Conservation (phyloP, 2,888 invertebrate genomes). For the Synanthedon formicaeformis region DNA sequence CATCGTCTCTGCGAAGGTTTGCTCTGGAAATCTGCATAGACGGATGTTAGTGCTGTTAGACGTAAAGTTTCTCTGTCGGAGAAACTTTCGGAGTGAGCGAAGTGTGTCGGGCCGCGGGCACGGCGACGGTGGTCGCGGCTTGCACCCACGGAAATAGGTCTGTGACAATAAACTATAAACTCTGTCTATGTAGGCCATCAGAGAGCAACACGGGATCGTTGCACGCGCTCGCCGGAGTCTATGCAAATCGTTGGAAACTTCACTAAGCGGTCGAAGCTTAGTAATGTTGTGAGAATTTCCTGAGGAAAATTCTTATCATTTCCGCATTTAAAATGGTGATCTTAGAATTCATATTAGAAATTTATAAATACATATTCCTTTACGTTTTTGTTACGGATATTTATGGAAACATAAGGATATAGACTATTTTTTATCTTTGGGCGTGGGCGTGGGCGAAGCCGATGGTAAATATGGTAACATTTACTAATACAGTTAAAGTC, state of each 20-base stretch:
- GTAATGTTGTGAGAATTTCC: constrained; percentile 41
- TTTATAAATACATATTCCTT: too few species aligned
- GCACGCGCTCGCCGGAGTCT: constrained; percentile 22
- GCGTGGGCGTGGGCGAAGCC: too few species aligned
- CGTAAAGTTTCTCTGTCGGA: constrained; percentile 64
- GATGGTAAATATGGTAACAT: too few species aligned
- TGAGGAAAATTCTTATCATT: too few species aligned
- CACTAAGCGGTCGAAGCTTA: constrained; percentile 46
- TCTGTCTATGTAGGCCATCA: constrained; percentile 63
- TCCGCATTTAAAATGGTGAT: too few species aligned
- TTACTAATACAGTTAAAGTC: too few species aligned
- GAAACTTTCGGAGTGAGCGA: constrained; percentile 63
- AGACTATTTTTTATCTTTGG: too few species aligned
- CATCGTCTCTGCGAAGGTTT: constrained; percentile 47
- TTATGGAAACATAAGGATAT: too few species aligned
- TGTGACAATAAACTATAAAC: constrained; percentile 56
- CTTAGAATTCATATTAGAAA: too few species aligned
- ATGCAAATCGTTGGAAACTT: constrained; percentile 65
- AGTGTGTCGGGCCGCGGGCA: constrained; percentile 51
- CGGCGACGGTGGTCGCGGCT: constrained; percentile 32
- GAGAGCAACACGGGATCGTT: constrained; percentile 14
- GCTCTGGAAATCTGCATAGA: constrained; percentile 69
- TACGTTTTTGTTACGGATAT: too few species aligned
- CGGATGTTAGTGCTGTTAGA: constrained; percentile 65
- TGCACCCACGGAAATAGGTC: constrained; percentile 64